Base-by-base conservation (phyloP, 2,113 vertebrate species). In the Pedetes capensis region DNA sequence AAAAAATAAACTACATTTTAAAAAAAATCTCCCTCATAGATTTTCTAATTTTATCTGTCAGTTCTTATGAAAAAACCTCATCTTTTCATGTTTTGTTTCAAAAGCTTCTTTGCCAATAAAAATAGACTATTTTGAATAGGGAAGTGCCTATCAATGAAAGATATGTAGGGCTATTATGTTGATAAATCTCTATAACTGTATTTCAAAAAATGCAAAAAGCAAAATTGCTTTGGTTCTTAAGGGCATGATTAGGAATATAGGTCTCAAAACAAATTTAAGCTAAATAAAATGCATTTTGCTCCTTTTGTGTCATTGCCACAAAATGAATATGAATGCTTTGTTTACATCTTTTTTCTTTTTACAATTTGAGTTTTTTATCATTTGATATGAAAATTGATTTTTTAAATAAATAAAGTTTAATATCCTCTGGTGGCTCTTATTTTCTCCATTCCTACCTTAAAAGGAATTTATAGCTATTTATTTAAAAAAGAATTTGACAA, bases 11-110 rank as follows among this genome's bases (percentile, higher is more conserved):
- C 10, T 55, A 42, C 4, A 55, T 55, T 44, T 96, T 95, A n/a
- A n/a, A n/a, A n/a, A n/a, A n/a, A n/a, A n/a, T n/a, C n/a, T n/a
- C n/a, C n/a, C n/a, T 91, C 61, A 71, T 53, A 92, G 64, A 78
- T 90, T 87, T 95, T 96, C 63, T 87, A 90, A 90, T 93, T 85
- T 86, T 94, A 94, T 64, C 49, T 83, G 20, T 87, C 32, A 76
- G 25, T 83, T 86, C 34, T 82, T 42, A 87, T 88, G 34, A 80
- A 87, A 85, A 74, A 74, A 17, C 8, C 44, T 53, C 61, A 71
- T 91, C 39, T 95, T 87, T 95, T 82, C 63, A 22, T 83, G 44
- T 86, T 25, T 95, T 53, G 55, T 92, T 95, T 95, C 66, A 87
- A 87, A 95, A 87, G 25, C 64, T 83, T 92, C 51, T 75, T 75